A percentile compares a stretch with the other conserved stretches of the same genome.
Evolutionary conservation across 1,140 invertebrate species (phyloP).

Genomic region (Bombus turneri): DNA sequence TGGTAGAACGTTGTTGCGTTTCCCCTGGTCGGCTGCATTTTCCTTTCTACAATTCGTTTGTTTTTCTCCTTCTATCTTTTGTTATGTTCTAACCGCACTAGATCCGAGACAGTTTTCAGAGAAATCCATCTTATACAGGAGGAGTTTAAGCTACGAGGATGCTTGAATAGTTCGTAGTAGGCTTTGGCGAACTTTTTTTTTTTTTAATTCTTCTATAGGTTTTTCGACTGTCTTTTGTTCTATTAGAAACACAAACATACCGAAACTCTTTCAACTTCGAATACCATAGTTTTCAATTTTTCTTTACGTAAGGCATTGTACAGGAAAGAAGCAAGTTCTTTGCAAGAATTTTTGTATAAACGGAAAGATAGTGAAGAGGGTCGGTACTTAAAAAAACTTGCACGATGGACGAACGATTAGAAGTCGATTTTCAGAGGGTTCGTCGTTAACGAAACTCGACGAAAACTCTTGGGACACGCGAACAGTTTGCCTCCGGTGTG

Average conservation of each 20-base stretch:
- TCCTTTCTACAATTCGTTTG: background rate
- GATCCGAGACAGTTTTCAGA: constrained; percentile 21
- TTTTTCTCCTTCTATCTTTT: constrained; percentile 3
- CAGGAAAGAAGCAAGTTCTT: background rate
- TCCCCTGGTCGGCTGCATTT: background rate
- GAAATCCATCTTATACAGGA: background rate
- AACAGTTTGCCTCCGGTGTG: background rate
- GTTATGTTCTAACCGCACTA: background rate
- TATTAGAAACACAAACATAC: background rate
- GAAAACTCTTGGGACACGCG: background rate
- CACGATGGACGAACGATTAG: constrained; percentile 1
- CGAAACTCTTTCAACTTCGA: background rate
- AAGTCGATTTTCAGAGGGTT: background rate
- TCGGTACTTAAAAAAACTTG: background rate
- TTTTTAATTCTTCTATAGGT: background rate
- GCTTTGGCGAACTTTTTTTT: background rate
- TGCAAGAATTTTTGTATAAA: background rate
- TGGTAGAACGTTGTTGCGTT: constrained; percentile 2
- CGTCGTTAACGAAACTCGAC: constrained; percentile 4
- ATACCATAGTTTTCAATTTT: background rate
- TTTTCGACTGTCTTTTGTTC: background rate
- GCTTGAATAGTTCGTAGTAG: background rate
- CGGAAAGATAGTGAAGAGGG: background rate
- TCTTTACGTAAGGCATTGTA: background rate
- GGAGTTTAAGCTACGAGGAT: background rate